Evolutionary conservation across 1,140 invertebrate genomes (phyloP).

Genomic region (Trichonephila clavata): DNA sequence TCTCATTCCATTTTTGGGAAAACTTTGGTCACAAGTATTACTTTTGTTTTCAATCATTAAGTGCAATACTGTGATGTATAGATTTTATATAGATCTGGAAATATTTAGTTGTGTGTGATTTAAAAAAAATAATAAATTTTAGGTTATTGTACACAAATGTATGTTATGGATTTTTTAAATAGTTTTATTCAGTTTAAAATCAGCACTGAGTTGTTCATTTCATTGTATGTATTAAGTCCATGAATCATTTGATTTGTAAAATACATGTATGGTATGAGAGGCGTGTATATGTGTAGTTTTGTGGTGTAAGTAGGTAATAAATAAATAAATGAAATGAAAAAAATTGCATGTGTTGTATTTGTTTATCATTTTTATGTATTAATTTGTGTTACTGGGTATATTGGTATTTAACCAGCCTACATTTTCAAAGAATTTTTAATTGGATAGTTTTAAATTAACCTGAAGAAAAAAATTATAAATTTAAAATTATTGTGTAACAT

Average conservation of each 20-base stretch:
- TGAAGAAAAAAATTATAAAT: too few relatives aligned
- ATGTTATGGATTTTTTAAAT: slow-evolving; percentile 42
- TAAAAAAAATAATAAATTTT: not conserved
- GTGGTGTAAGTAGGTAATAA: slow-evolving; percentile 68
- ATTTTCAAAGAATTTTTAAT: too few relatives aligned
- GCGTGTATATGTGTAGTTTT: slow-evolving; percentile 70
- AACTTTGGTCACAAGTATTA: slow-evolving; percentile 40
- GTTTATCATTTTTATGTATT: too few relatives aligned
- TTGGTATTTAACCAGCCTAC: too few relatives aligned
- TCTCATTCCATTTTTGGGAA: slow-evolving; percentile 1
- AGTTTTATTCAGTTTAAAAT: not conserved
- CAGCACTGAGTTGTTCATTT: slow-evolving; percentile 43
- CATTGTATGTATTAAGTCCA: slow-evolving; percentile 69
- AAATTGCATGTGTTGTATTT: not conserved
- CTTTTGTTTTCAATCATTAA: slow-evolving; percentile 10
- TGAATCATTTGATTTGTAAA: slow-evolving; percentile 71
- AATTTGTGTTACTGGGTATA: too few relatives aligned
- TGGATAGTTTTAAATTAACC: too few relatives aligned
- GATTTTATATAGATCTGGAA: slow-evolving; percentile 69
- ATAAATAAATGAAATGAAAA: slow-evolving; percentile 58
- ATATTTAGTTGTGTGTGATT: slow-evolving; percentile 24
- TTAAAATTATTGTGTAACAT: too few relatives aligned
- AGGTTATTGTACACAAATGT: slow-evolving; percentile 45
- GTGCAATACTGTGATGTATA: slow-evolving; percentile 76
- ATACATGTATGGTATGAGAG: slow-evolving; percentile 71